Evolutionary conservation across 2,888 invertebrate species (phyloP), one percentile per base, ranked within the genome.

Genomic region (Drosophila siamana): DNA sequence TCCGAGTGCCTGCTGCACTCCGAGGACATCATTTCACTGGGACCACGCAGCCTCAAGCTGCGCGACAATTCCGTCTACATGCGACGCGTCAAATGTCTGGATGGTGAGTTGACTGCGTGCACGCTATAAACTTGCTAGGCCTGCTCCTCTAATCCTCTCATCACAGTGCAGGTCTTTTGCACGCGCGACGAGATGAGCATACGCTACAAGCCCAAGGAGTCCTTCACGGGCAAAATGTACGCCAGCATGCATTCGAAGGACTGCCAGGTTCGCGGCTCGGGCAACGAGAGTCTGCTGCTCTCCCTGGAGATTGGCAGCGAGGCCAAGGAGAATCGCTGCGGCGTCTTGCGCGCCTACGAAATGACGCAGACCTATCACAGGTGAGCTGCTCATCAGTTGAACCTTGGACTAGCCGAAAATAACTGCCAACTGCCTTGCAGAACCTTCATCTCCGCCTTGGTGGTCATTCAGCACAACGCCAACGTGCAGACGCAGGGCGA

Each of bases 401-500:
- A 22, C 1, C 0, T n/a, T n/a, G n/a, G 6, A 9, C 6, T 15
- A 15, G 9, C 11, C 8, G 13, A 36, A n/a, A n/a, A 50, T 15
- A n/a, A n/a, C n/a, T n/a, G n/a, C 1, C 1, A 26, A 2, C 0
- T 19, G 19, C 13, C 26, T 1, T 86, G 8, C 84, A 96, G 96
- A 87, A 96, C 95, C 2, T 94, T 96, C 88, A 94, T 96, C 43
- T 95, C 95, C 86, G 95, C 95, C 22, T 94, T 96, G 88, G 94
- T 97, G 81, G 95, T 97, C 85, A 94, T 97, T 54, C 97, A 97
- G 91, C 96, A 96, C 91, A 97, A 97, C 92, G 94, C 95, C 0
- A 94, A 97, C 77, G 96, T 97, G 65, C 97, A 97, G 92, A 95
- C 96, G 13, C 95, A 96, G 65, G 96, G 96, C 0, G 97, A 97